These are phyloP conservation scores for Drosophila nikananu DNA, from an alignment of 1,140 invertebrate species.

Conservation along the genomic window DNA sequence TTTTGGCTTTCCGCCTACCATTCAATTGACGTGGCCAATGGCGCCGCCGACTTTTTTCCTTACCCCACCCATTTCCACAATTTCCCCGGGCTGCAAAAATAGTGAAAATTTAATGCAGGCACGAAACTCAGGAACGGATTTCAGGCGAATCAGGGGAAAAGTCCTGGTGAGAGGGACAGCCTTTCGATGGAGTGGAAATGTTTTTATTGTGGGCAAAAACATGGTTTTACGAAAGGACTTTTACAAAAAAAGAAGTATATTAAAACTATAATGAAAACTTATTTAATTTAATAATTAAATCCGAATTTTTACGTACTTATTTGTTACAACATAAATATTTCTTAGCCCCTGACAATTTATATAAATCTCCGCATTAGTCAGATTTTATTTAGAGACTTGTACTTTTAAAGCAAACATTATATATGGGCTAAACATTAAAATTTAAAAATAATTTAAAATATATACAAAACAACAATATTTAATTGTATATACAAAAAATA, in stretches of 20 bases:
- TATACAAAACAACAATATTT: not conserved
- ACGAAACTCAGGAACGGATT: constrained; percentile 36
- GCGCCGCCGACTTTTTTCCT: constrained; percentile 60
- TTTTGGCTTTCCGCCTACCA: constrained; percentile 77
- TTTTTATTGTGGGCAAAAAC: not conserved
- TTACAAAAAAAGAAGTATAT: not conserved
- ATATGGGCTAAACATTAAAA: too few species aligned
- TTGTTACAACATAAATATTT: not conserved
- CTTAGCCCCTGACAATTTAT: not conserved
- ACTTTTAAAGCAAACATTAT: too few species aligned
- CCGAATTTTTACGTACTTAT: not conserved
- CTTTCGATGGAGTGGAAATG: too few species aligned
- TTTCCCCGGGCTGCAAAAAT: constrained; percentile 37
- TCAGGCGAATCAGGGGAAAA: too few species aligned
- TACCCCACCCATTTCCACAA: not conserved
- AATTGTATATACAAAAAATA: not conserved
- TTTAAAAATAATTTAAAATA: too few species aligned
- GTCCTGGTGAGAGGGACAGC: not conserved
- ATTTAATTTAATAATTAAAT: not conserved
- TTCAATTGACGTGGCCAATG: constrained; percentile 69
- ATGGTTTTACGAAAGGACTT: not conserved
- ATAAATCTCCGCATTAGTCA: not conserved
- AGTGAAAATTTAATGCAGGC: constrained; percentile 78
- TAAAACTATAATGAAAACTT: not conserved
- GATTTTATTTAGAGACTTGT: not conserved